Conservation (phyloP, 2,113 vertebrate genomes). For the Zosterops hypoxanthus region DNA sequence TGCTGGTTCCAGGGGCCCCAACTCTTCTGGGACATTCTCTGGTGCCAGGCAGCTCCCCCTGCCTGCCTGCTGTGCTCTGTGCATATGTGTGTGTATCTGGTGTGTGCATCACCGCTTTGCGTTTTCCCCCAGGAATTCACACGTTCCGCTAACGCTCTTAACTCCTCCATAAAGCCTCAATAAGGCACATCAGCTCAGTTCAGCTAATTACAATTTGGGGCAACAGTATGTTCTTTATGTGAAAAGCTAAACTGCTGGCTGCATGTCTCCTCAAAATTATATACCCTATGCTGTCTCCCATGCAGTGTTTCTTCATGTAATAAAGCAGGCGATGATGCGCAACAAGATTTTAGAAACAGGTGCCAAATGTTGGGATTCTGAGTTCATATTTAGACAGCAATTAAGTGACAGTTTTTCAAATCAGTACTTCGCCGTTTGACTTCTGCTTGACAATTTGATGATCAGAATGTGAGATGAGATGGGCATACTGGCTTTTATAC, state of each 20-base stretch:
- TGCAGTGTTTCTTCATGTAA: background rate
- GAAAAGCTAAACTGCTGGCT: background rate
- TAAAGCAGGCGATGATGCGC: background rate
- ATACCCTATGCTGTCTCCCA: background rate
- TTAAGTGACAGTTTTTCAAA: slow-evolving; percentile 20
- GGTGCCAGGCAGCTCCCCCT: background rate
- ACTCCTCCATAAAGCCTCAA: background rate
- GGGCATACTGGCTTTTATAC: background rate
- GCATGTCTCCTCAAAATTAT: background rate
- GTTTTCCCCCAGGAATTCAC: background rate
- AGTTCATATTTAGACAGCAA: background rate
- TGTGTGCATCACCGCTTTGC: background rate
- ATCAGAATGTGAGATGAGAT: background rate
- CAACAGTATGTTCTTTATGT: background rate
- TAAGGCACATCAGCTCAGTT: background rate
- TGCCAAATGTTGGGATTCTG: background rate
- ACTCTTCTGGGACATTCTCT: background rate
- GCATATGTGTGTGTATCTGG: background rate
- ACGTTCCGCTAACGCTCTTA: background rate
- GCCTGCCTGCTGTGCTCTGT: background rate
- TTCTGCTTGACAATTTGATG: slow-evolving; percentile 25
- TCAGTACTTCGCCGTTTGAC: background rate
- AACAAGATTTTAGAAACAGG: background rate
- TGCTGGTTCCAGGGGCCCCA: background rate
- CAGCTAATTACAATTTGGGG: background rate